phyloP scores from a whole-genome alignment of 2,113 vertebrate genomes.

The Delphinapterus leucas region DNA sequence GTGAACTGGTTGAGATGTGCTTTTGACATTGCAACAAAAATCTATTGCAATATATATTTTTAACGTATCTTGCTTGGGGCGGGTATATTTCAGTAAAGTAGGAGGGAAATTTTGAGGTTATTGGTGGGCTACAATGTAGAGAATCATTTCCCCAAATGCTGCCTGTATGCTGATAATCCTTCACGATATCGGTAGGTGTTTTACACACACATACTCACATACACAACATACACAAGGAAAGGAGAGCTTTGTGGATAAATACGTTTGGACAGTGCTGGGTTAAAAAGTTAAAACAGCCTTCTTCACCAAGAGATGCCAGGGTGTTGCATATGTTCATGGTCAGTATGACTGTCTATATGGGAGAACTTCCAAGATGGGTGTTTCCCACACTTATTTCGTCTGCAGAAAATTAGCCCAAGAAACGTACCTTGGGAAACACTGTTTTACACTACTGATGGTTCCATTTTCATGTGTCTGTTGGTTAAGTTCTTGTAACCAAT shows the following conservation, averaged over 20 bases:
- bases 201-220: no score
- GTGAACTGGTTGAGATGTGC: not conserved
- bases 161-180: rapidly evolving
- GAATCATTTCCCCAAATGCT: not conserved
- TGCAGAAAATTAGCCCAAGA: not conserved
- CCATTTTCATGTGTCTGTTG: not conserved
- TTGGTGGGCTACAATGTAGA: not conserved
- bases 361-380: not conserved
- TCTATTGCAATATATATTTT: not conserved
- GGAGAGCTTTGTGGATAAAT: not conserved
- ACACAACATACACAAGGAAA: not conserved
- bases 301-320: not conserved
- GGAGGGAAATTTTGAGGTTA: not conserved
- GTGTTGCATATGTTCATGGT: not conserved
- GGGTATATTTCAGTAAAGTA: not conserved
- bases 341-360: not conserved
- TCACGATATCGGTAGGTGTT: not conserved
- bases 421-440: not conserved
- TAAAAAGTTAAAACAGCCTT: not conserved
- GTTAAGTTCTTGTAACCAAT: not conserved
- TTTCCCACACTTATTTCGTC: not conserved
- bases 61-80: not conserved
- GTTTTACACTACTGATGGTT: not conserved
- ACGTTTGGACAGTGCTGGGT: not conserved
- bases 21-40: not conserved